Base-by-base conservation (phyloP, 2,113 vertebrate genomes). In the Ctenomys sociabilis region DNA sequence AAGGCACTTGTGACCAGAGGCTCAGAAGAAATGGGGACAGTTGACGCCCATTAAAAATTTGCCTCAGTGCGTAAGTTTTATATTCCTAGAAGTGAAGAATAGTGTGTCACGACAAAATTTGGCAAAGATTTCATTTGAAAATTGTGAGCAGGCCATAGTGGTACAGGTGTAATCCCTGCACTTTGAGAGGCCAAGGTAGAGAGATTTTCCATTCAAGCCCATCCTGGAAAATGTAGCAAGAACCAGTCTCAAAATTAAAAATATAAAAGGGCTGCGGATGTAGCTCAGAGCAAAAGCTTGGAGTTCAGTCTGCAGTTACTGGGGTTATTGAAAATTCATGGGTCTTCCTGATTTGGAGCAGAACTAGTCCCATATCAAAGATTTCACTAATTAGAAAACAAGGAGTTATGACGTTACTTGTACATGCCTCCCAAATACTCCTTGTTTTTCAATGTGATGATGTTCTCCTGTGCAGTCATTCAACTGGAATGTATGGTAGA, bases 101-200 rank as follows among this genome's bases (percentile, higher is more conserved):
- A 89, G n/a, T 85, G 68, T 96, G 28, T 49, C 80, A 85, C 75
- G 77, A 90, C 90, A 95, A 83, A 88, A 81, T 26, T 37, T 22
- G 57, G 88, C 72, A 95, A 91, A 94, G 8, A 87, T 92, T 95
- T 95, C 85, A 95, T 93, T 95, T 75, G 63, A 82, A 95, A 95
- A 43, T 26, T 85, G 64, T 49, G 43, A 78, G 24, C 13, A 30
- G 43, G 13, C 40, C 43, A 45, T 49, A 40, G 73, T 77, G 24
- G 43, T 30, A 14, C 26, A 49, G 73, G 13, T 45, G 26, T 45
- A 30, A 77, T 45, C 43, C 24, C 26, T 77, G 26, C 40, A 77
- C 43, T 77, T 26, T 77, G 40, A 12, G 26, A 49, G 43, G 43
- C 59, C 75, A 94, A 88, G 26, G 19, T 70, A 87, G 63, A 19